Conservation (phyloP, 1,140 invertebrate species). For the Bradynema listronoti region DNA sequence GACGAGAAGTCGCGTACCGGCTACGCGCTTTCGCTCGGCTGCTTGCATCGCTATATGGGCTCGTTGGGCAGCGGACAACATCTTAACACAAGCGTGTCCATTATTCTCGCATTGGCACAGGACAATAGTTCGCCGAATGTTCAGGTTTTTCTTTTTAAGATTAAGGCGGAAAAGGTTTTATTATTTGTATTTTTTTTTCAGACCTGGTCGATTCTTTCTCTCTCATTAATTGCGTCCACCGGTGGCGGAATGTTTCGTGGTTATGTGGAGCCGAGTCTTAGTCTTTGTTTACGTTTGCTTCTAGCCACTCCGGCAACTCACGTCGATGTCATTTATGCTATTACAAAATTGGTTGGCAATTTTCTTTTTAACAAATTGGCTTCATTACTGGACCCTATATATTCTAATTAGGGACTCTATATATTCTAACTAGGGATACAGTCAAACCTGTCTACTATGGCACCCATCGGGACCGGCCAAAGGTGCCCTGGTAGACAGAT, state of each 20-base stretch:
- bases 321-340: slow-evolving; percentile 85
- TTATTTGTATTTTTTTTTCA: slow-evolving; percentile 61
- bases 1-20: slow-evolving; percentile 82
- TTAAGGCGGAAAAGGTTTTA: slow-evolving; percentile 14
- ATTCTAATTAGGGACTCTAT: no score
- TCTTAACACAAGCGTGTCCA: slow-evolving; percentile 83
- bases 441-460: no score
- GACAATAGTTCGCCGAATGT: slow-evolving; percentile 80
- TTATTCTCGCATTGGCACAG: slow-evolving; percentile 84
- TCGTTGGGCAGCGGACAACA: slow-evolving; percentile 82
- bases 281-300: slow-evolving; percentile 77
- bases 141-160: slow-evolving; percentile 64
- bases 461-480: no score
- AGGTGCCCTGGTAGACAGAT: no score
- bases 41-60: slow-evolving; percentile 78
- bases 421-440: no score
- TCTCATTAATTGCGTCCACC: slow-evolving; percentile 89
- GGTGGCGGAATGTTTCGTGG: slow-evolving; percentile 95
- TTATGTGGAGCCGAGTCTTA: slow-evolving; percentile 87
- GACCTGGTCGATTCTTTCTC: slow-evolving; percentile 90
- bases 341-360: slow-evolving; percentile 74
- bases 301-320: slow-evolving; percentile 78
- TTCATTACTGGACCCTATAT: no score
- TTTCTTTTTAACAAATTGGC: no score
- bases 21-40: slow-evolving; percentile 83